These are phyloP conservation scores for Pipistrellus pygmaeus DNA, from an alignment of 2,797 vertebrate species.

Conservation along the genomic window DNA sequence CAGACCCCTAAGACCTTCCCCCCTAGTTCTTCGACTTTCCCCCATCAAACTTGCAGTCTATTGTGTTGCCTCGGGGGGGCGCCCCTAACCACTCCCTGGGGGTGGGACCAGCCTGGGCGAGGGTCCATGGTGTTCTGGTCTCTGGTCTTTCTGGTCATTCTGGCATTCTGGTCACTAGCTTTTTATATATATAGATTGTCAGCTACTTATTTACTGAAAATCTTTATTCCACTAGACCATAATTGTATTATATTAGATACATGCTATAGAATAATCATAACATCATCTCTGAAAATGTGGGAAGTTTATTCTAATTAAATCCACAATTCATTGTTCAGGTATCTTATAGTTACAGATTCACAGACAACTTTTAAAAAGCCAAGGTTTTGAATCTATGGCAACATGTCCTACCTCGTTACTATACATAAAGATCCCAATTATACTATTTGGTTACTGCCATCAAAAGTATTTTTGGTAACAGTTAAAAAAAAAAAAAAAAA, in stretches of 20 bases:
- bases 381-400: conserved; percentile 74
- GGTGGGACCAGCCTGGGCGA: too few relatives aligned
- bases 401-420: conserved; percentile 76
- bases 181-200: conserved; percentile 41
- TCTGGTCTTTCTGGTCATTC: too few relatives aligned
- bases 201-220: conserved; percentile 78
- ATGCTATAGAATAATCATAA: conserved; percentile 65
- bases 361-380: conserved; percentile 68
- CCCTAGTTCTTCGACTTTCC: too few relatives aligned
- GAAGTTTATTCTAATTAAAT: conserved; percentile 77
- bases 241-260: conserved; percentile 80
- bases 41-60: too few relatives aligned
- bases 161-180: too few relatives aligned
- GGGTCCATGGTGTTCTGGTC: too few relatives aligned
- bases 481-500: conserved; percentile 69
- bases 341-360: conserved; percentile 68
- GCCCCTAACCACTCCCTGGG: too few relatives aligned
- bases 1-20: too few relatives aligned
- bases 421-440: conserved; percentile 81
- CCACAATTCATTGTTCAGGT: conserved; percentile 61
- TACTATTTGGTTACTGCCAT: conserved; percentile 76
- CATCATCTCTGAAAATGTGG: conserved; percentile 72
- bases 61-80: too few relatives aligned
- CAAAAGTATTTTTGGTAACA: conserved; percentile 81
- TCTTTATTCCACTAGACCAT: conserved; percentile 79